Conservation (phyloP, 2,113 vertebrate genomes). For the Geothlypis trichas region DNA sequence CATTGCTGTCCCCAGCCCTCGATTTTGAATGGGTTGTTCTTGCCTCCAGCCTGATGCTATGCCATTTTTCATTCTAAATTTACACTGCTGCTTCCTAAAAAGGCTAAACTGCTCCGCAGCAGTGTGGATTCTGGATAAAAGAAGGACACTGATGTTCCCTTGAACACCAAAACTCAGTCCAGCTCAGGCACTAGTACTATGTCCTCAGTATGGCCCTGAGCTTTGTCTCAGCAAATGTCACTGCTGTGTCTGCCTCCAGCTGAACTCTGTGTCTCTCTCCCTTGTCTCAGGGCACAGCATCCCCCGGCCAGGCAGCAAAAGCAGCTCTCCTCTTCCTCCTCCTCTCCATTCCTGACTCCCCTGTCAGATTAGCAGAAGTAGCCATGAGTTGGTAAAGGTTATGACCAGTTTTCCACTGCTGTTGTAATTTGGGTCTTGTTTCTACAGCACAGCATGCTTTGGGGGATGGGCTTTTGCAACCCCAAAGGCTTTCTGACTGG, state of each 20-base stretch:
- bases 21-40: neutral
- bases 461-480: neutral
- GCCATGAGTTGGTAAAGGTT: neutral
- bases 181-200: neutral
- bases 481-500: neutral
- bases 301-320: neutral
- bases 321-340: neutral
- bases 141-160: neutral
- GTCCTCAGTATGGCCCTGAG: neutral
- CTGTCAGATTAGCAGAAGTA: neutral
- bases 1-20: neutral
- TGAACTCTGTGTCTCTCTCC: neutral
- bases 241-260: rapidly evolving
- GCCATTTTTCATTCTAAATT: neutral
- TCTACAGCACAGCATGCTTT: neutral
- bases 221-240: neutral
- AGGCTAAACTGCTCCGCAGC: neutral
- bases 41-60: neutral
- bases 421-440: neutral
- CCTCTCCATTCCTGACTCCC: neutral
- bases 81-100: neutral
- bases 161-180: neutral
- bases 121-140: neutral
- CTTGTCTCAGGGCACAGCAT: neutral
- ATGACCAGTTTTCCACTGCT: neutral